Percentiles rank a stretch among this genome's conserved stretches.
Evolutionary conservation across 2,113 vertebrate genomes (phyloP).

Genomic region (Trogon melanurus): DNA sequence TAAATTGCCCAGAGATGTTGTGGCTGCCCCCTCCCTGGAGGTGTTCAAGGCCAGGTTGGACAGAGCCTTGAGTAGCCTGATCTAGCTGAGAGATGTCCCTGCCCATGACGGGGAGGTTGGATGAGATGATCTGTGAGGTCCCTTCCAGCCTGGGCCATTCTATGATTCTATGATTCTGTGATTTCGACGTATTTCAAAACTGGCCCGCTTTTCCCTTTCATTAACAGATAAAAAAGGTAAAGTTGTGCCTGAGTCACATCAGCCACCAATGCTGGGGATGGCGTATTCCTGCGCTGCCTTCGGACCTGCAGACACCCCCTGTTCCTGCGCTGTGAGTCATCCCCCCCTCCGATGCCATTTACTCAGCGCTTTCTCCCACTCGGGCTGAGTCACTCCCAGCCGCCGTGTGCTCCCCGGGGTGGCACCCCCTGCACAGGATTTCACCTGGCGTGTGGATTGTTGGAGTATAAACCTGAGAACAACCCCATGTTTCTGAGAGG

Average conservation of each 20-base stretch:
- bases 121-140: no score
- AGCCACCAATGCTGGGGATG: background rate
- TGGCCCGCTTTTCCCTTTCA: background rate
- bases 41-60: no score
- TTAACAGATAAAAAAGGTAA: background rate
- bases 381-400: conserved; percentile 13
- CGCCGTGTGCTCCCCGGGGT: background rate
- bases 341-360: background rate
- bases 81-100: no score
- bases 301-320: background rate
- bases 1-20: no score
- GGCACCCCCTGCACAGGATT: background rate
- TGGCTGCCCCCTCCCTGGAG: no score
- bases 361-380: conserved; percentile 43
- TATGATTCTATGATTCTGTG: no score
- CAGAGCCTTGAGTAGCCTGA: no score
- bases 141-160: no score
- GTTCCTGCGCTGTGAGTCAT: background rate
- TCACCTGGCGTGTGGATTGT: background rate
- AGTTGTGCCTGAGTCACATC: background rate
- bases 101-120: no score
- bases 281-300: background rate
- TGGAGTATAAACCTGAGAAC: background rate
- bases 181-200: background rate
- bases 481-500: background rate